Evolutionary conservation across 2,888 invertebrate genomes (phyloP), one percentile per base, ranked within the genome.

Genomic region (Thyatira batis): DNA sequence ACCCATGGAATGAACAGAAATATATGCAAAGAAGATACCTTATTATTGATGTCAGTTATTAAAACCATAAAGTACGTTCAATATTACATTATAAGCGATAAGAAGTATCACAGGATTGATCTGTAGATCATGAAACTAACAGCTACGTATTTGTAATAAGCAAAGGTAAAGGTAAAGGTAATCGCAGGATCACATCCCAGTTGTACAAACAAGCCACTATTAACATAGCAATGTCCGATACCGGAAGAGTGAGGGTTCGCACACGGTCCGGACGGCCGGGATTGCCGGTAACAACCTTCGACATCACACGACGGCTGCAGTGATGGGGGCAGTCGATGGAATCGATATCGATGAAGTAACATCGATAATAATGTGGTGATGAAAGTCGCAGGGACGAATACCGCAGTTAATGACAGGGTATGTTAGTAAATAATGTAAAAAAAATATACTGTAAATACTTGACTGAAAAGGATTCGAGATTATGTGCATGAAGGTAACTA

Each of bases 271-370:
- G 69, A 76, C 77, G 73, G 39, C 17, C 39, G 39, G 17, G 39
- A 78, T 77, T 72, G 74, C 75, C 75, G 74, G 78, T 74, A 82
- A 80, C 87, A 85, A 89, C 87, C 87, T 88, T 85, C 88, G 89
- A 90, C 88, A 87, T 87, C 87, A 87, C 87, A 89, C 85, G 84
- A 84, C 73, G 77, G 56, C 55, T 11, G 20, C 76, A 86, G 85
- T 62, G 83, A 63, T 67, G 85, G 60, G 67, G 20, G 13, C 17
- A 9, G 9, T 48, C 9, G 48, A 39, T 49, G 17, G 27, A 48
- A 64, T 76, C 70, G 74, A 75, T 63, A 59, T 58, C 58, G 61
- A 60, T 60, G 45, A 30, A 25, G 53, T 50, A 33, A 39, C 5
- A n/a, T 2, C n/a, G 30, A n/a, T 5, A 33, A 33, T 1, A 5